phyloP scores from a whole-genome alignment of 2,888 invertebrate genomes.

The Magallana nippona region DNA sequence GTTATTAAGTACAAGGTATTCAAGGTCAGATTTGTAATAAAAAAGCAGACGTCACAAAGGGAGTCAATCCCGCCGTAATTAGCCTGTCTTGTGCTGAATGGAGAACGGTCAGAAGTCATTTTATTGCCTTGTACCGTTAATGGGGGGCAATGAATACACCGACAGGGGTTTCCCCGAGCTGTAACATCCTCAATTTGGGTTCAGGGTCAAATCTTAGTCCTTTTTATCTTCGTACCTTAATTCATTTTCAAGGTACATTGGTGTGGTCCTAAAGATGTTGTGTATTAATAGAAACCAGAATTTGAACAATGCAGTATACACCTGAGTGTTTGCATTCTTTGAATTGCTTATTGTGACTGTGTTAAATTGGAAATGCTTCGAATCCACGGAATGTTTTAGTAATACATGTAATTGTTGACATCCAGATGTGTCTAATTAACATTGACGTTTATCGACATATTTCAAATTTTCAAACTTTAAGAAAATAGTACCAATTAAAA shows the following conservation, averaged over 20 bases:
- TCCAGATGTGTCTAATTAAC: no score
- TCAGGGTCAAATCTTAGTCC: no score
- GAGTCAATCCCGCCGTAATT: neutral
- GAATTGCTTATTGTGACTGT: constrained; percentile 8
- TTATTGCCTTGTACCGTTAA: constrained; percentile 19
- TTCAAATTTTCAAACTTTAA: no score
- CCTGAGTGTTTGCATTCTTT: neutral
- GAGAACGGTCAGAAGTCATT: neutral
- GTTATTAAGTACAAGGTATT: neutral
- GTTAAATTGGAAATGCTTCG: constrained; percentile 15
- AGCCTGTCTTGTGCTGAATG: neutral
- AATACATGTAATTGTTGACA: no score
- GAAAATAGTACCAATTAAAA: neutral
- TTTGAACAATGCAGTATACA: neutral
- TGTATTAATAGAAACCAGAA: neutral
- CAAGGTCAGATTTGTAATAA: neutral
- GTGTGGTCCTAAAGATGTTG: neutral
- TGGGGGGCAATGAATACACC: constrained; percentile 4
- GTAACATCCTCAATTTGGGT: neutral
- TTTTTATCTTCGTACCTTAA: no score
- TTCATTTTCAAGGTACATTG: no score
- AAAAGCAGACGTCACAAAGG: neutral
- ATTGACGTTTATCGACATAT: no score
- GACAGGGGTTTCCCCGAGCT: neutral
- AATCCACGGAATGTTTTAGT: neutral